Evolutionary conservation across 2,888 invertebrate species (phyloP).

Genomic region (Dynastes tityus): DNA sequence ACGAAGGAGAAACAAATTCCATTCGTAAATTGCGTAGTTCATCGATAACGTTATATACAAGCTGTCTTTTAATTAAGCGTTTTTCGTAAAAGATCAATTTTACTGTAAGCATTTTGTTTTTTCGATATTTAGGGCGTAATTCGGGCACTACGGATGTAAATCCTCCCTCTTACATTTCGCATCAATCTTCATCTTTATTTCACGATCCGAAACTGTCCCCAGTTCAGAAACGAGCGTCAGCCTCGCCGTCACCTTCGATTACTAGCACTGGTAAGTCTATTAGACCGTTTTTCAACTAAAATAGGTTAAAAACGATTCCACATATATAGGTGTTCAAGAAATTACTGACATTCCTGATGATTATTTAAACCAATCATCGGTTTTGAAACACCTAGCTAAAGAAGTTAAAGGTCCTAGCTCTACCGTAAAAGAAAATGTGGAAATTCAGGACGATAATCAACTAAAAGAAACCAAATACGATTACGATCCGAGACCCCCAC

Average conservation of each 20-base stretch:
- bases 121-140: conserved; percentile 64
- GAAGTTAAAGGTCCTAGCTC: conserved; percentile 75
- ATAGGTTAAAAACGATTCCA: background rate
- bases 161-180: conserved; percentile 59
- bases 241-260: conserved; percentile 66
- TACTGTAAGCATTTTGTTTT: background rate
- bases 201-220: conserved; percentile 65
- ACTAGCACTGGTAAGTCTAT: conserved; percentile 57
- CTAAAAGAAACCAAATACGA: conserved; percentile 53
- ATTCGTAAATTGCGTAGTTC: background rate
- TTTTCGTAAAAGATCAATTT: background rate
- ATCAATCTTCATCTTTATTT: conserved; percentile 62
- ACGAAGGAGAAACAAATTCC: background rate
- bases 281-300: background rate
- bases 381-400: conserved; percentile 87
- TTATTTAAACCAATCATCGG: conserved; percentile 87
- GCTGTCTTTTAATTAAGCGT: background rate
- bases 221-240: conserved; percentile 65
- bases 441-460: conserved; percentile 54
- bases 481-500: conserved; percentile 65
- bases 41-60: conserved; percentile 3
- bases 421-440: conserved; percentile 54
- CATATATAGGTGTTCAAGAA: conserved; percentile 73
- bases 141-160: conserved; percentile 66
- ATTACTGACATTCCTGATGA: conserved; percentile 90